These are phyloP conservation scores for Numenius phaeopus DNA, from an alignment of 2,797 vertebrate genomes.

Conservation along the genomic window DNA sequence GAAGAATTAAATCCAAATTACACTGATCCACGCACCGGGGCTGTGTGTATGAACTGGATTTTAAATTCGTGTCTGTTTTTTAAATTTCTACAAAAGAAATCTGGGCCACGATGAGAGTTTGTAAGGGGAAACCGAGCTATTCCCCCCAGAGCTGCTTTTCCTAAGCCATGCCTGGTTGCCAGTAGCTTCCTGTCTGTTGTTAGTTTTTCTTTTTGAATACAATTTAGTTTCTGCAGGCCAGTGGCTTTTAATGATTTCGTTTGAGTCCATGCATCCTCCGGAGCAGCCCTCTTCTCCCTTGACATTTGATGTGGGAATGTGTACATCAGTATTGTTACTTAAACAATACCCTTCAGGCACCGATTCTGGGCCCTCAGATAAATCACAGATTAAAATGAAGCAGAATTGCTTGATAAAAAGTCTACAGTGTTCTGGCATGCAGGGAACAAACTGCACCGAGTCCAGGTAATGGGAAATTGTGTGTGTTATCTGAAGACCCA, in stretches of 20 bases:
- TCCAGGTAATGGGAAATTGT: slow-evolving; percentile 44
- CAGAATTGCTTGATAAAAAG: slow-evolving; percentile 42
- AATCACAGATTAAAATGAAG: slow-evolving; percentile 55
- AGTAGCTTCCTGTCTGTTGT: slow-evolving; percentile 58
- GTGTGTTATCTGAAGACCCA: slow-evolving; percentile 41
- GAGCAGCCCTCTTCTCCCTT: slow-evolving; percentile 59
- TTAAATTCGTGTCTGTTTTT: neutral
- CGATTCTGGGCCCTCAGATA: slow-evolving; percentile 15
- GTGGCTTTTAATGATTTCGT: slow-evolving; percentile 72
- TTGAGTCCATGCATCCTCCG: slow-evolving; percentile 63
- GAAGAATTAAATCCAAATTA: neutral
- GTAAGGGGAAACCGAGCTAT: neutral
- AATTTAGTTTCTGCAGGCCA: slow-evolving; percentile 64
- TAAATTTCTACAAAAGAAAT: neutral
- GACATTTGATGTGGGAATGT: slow-evolving; percentile 71
- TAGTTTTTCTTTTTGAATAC: slow-evolving; percentile 64
- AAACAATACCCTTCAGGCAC: slow-evolving; percentile 66
- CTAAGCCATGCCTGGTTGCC: slow-evolving; percentile 42
- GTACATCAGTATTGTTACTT: slow-evolving; percentile 65
- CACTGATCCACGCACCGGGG: rapidly evolving
- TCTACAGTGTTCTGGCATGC: neutral
- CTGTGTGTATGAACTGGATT: neutral
- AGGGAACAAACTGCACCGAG: slow-evolving; percentile 10
- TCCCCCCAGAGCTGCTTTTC: slow-evolving; percentile 27
- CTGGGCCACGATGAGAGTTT: neutral